Base-by-base conservation (phyloP, 2,797 vertebrate species). In the Synanceia verrucosa region DNA sequence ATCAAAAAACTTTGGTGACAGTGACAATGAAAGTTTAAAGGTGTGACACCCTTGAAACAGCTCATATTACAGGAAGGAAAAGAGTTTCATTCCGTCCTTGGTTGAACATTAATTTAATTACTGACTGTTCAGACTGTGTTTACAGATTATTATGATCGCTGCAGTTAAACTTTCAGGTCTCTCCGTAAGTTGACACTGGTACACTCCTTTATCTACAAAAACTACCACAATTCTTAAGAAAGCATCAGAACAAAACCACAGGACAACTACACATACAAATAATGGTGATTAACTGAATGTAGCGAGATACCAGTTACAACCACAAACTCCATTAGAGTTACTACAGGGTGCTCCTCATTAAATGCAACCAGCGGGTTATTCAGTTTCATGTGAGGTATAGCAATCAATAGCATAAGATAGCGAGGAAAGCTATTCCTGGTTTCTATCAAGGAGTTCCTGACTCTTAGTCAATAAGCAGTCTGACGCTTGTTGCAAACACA, bases 361-460 rank as follows among this genome's bases (percentile, higher is more conserved):
- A 91, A 89, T 70, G 79, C 67, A 86, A 74, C 86, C 86, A 82
- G 73, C 72, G 50, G 65, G 74, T 82, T 90, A 83, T 91, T 85
- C 47, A 48, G 78, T 93, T 92, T 86, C 81, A 86, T 79, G 76
- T 58, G 80, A 82, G 86, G 73, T 82, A 81, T 74, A 51, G 65
- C 70, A 80, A 91, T 93, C 91, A 75, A 91, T 92, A 83, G 64
- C 52, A 73, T 75, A 77, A 65, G 56, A 65, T 64, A 83, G 72
- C 14, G n/a, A 86, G 76, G n/a, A 50, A 85, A 82, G 70, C 80
- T 89, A 81, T 92, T 87, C 65, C 55, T 73, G 79, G 77, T 82
- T 90, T 82, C 74, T 82, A 64, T 87, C 79, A 73, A 60, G 63
- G 34, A 62, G 70, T 53, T 81, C 41, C 75, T 73, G 79, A 84